These are phyloP conservation scores for Drosophila yooni DNA, from an alignment of 2,888 invertebrate genomes.

Conservation along the genomic window DNA sequence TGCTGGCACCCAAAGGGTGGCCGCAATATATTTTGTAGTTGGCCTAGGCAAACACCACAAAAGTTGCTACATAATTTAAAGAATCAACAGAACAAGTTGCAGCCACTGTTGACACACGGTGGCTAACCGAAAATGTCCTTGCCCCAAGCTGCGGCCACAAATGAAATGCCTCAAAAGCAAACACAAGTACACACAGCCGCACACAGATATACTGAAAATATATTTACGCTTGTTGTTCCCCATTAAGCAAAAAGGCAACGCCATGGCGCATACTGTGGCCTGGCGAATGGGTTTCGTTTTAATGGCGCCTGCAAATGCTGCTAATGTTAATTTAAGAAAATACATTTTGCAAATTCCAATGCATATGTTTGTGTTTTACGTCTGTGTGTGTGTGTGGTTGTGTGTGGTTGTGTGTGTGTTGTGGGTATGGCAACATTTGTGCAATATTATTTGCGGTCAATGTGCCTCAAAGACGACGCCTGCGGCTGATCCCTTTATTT, in stretches of 20 bases:
- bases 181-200: constrained; percentile 25
- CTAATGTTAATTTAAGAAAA: constrained; percentile 82
- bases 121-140: constrained; percentile 29
- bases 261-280: constrained; percentile 46
- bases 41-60: constrained; percentile 24
- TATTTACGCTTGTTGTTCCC: constrained; percentile 63
- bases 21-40: constrained; percentile 35
- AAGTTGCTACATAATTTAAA: constrained; percentile 59
- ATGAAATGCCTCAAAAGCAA: constrained; percentile 54
- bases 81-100: constrained; percentile 42
- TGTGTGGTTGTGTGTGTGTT: constrained; percentile 32
- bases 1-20: constrained; percentile 38
- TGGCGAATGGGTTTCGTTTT: constrained; percentile 63
- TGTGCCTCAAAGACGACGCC: constrained; percentile 25
- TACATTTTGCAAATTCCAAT: constrained; percentile 36
- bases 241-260: constrained; percentile 59
- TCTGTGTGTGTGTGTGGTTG: constrained; percentile 3
- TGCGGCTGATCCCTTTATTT: constrained; percentile 50
- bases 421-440: constrained; percentile 74
- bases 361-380: neutral
- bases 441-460: constrained; percentile 78
- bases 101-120: constrained; percentile 44
- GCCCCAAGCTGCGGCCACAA: constrained; percentile 51
- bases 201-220: constrained; percentile 14
- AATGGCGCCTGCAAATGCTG: constrained; percentile 76